These are phyloP conservation scores for Netelia inedita DNA, from an alignment of 2,888 invertebrate species.

Conservation along the genomic window DNA sequence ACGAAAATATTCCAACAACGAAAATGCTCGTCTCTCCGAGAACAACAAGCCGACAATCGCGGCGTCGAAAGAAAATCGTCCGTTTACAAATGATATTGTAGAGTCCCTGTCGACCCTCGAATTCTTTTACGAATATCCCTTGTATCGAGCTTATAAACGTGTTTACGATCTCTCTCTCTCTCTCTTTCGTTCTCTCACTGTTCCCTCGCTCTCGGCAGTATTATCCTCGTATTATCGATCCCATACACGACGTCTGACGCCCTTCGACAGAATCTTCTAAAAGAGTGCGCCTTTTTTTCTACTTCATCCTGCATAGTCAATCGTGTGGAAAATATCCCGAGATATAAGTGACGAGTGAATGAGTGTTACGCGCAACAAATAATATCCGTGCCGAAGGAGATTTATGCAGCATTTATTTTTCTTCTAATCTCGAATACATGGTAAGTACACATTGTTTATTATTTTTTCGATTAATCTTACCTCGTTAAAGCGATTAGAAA, in stretches of 20 bases:
- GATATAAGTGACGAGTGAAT: slow-evolving; percentile 21
- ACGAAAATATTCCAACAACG: slow-evolving; percentile 27
- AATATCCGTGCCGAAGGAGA: not conserved
- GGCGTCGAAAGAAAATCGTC: slow-evolving; percentile 65
- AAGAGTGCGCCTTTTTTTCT: slow-evolving; percentile 51
- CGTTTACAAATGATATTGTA: slow-evolving; percentile 41
- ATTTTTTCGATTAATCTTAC: not conserved
- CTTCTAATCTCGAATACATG: not conserved
- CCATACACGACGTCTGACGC: slow-evolving; percentile 51
- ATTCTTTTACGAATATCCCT: not conserved
- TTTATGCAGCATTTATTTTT: not conserved
- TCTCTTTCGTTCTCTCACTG: not conserved
- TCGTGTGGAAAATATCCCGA: slow-evolving; percentile 38
- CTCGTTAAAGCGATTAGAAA: not conserved
- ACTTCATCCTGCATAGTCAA: slow-evolving; percentile 18
- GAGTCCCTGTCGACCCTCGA: not conserved
- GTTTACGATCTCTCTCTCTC: not conserved
- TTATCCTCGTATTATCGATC: slow-evolving; percentile 62
- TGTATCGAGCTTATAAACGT: not conserved
- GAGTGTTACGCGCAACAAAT: not conserved
- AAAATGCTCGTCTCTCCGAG: slow-evolving; percentile 56
- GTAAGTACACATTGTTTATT: slow-evolving; percentile 13
- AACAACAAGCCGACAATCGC: slow-evolving; percentile 62
- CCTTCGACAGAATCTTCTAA: slow-evolving; percentile 41
- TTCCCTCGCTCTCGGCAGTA: slow-evolving; percentile 13